These are phyloP conservation scores for Haplochromis burtoni DNA, from an alignment of 2,113 vertebrate species.

Conservation along the genomic window DNA sequence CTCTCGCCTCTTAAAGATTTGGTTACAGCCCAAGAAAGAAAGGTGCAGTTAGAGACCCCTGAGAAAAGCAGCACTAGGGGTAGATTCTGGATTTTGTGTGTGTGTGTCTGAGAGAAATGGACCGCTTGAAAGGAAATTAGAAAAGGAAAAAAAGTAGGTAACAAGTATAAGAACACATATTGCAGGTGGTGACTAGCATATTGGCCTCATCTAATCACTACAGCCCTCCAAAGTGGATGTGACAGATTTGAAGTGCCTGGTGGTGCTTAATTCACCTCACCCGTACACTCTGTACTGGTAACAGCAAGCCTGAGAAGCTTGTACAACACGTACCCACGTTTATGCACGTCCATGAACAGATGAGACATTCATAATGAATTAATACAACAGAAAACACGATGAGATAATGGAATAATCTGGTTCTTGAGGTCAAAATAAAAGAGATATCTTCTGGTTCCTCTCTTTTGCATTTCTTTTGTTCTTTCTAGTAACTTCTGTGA, in stretches of 20 bases:
- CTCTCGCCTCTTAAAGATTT: neutral
- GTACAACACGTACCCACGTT: neutral
- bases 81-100: neutral
- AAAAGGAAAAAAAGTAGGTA: neutral
- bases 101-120: neutral
- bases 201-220: neutral
- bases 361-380: neutral
- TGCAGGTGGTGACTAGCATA: neutral
- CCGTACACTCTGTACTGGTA: neutral
- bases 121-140: neutral
- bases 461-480: neutral
- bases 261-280: conserved; percentile 5
- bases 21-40: neutral
- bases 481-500: neutral
- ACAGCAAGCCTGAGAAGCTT: neutral
- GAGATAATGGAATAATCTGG: neutral
- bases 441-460: neutral
- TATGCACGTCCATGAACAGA: neutral
- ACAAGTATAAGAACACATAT: neutral
- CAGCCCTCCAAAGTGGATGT: neutral
- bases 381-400: neutral
- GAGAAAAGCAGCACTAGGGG: neutral
- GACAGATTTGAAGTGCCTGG: conserved; percentile 27
- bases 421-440: neutral
- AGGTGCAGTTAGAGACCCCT: neutral